phyloP scores from a whole-genome alignment of 2,113 vertebrate species.

The Eleginops maclovinus region DNA sequence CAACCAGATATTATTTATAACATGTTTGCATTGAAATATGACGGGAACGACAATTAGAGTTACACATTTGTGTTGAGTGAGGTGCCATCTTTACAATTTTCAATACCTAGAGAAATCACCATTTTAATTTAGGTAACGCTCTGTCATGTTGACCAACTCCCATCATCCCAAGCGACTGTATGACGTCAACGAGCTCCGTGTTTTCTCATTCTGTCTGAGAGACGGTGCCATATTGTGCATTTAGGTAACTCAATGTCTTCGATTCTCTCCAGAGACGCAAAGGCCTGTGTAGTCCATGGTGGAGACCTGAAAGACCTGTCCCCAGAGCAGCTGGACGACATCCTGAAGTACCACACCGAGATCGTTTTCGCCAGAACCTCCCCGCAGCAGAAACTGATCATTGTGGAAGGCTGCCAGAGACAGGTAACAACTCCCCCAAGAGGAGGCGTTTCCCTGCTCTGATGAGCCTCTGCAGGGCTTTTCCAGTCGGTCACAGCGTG shows the following conservation, averaged over 20 bases:
- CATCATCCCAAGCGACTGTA: no score
- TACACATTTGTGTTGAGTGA: no score
- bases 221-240: no score
- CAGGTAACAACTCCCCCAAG: constrained; percentile 81
- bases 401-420: constrained; percentile 95
- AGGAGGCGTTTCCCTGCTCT: neutral
- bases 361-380: constrained; percentile 95
- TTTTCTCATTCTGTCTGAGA: no score
- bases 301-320: constrained; percentile 93
- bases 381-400: constrained; percentile 95
- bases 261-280: constrained; percentile 87
- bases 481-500: neutral
- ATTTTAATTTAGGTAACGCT: no score
- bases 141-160: no score
- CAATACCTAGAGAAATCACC: no score
- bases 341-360: constrained; percentile 93
- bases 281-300: constrained; percentile 93
- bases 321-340: constrained; percentile 89
- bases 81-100: no score
- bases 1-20: no score
- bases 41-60: no score
- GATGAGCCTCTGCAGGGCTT: neutral
- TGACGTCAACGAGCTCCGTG: no score
- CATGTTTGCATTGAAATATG: no score
- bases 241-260: neutral